Base-by-base conservation (phyloP, 2,888 invertebrate genomes). In the Nymphalis polychloros region DNA sequence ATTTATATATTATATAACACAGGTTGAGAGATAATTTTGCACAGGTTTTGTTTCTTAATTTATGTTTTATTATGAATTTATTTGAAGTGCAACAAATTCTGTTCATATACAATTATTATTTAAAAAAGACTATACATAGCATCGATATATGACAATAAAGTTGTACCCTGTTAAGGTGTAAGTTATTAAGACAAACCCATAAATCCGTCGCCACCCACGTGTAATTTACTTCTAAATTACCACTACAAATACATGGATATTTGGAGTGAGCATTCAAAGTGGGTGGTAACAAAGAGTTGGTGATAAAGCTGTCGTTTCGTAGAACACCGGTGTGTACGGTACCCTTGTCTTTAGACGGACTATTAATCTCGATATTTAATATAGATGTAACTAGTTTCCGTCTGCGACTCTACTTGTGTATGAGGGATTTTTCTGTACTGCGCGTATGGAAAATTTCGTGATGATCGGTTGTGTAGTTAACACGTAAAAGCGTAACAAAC, bases 221-320 rank as follows among this genome's bases (percentile, higher is more conserved):
- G 19, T 35, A 48, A 61, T 66, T 53, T 48, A 23, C 66, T 61
- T 31, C 35, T 35, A 53, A 66, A 66, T 66, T 66, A 61, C 61
- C 27, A 52, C 41, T 35, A 31, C 27, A 46, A 59, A 20, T 64
- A 49, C 47, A 35, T 31, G 31, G 47, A 47, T 66, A 66, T 59
- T 61, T 61, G 10, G 31, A 55, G 5, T 49, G 23, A 48, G 23
- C 27, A 7, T 47, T 16, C 69, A 53, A 65, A 66, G 69, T 63
- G 66, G 63, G 59, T 69, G 62, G 59, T 49, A 75, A 69, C 66
- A 76, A 76, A 75, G 76, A 76, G 75, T 75, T 72, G 66, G 65
- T 68, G 59, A 73, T 76, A 76, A 76, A 76, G 69, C 76, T 76
- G 76, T 76, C 76, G 69, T 68, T 63, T 50, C 64, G 16, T 31